Conservation (phyloP, 2,888 invertebrate species). For the Pandemis corylana region DNA sequence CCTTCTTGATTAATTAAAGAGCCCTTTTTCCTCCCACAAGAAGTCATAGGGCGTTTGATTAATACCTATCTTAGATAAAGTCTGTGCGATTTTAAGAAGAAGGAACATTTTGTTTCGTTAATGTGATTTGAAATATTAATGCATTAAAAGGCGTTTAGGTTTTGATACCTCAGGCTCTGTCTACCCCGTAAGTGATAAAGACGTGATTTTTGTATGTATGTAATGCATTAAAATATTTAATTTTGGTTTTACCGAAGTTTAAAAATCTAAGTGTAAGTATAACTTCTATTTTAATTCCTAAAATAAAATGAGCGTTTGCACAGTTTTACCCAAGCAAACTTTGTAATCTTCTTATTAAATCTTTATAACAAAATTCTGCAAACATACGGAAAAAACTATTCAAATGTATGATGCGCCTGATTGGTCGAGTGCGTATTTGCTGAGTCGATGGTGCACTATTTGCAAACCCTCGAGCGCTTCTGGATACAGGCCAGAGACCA, state of each 20-base stretch:
- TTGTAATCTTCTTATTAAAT: slow-evolving; percentile 25
- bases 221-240: background rate
- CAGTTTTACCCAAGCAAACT: background rate
- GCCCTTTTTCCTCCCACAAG: slow-evolving; percentile 44
- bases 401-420: slow-evolving; percentile 22
- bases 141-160: too few species aligned
- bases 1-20: slow-evolving; percentile 47
- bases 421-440: slow-evolving; percentile 37
- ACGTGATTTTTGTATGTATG: too few species aligned
- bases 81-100: background rate
- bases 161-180: too few species aligned
- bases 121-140: background rate
- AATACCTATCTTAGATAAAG: background rate
- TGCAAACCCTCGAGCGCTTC: slow-evolving; percentile 40
- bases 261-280: too few species aligned
- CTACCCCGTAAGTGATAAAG: too few species aligned
- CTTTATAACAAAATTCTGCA: slow-evolving; percentile 20
- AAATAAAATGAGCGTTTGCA: background rate
- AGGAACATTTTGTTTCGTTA: background rate
- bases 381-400: slow-evolving; percentile 24
- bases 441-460: slow-evolving; percentile 44
- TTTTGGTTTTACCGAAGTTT: background rate
- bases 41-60: slow-evolving; percentile 42
- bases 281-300: background rate
- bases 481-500: slow-evolving; percentile 45